phyloP scores from a whole-genome alignment of 2,113 vertebrate genomes.

The Atractosteus spatula region DNA sequence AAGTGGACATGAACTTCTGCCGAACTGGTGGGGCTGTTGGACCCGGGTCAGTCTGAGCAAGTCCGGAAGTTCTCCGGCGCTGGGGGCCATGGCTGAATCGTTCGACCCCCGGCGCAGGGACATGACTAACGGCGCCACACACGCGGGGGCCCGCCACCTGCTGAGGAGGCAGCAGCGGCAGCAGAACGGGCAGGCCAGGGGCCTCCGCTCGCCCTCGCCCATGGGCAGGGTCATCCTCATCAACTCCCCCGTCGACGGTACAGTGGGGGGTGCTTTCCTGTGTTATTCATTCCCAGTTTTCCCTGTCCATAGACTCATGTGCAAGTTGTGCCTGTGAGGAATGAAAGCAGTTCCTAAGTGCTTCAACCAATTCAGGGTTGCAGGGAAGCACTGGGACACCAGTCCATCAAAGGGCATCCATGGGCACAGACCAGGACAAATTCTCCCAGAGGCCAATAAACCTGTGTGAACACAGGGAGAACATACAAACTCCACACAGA shows the following conservation, averaged over 20 bases:
- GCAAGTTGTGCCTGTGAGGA: too few relatives aligned
- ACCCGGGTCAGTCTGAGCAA: too few relatives aligned
- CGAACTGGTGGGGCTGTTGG: too few relatives aligned
- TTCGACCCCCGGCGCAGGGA: conserved; percentile 62
- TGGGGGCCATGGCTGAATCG: conserved; percentile 73
- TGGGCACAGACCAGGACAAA: too few relatives aligned
- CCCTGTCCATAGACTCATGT: too few relatives aligned
- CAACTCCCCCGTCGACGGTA: conserved; percentile 90
- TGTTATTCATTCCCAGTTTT: too few relatives aligned
- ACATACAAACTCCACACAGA: too few relatives aligned
- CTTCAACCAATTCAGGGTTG: background rate
- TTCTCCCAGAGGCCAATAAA: too few relatives aligned
- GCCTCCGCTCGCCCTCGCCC: conserved; percentile 77
- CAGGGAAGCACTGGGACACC: background rate
- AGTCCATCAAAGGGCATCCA: too few relatives aligned
- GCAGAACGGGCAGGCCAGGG: conserved; percentile 57
- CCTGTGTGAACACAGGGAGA: too few relatives aligned
- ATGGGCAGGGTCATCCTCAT: conserved; percentile 97
- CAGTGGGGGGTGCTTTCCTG: conserved; percentile 1
- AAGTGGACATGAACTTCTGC: too few relatives aligned
- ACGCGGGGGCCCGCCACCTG: conserved; percentile 73
- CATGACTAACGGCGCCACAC: conserved; percentile 74
- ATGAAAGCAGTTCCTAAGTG: background rate
- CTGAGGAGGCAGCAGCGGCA: conserved; percentile 83
- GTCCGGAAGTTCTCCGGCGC: background rate